A percentile compares a stretch with the other conserved stretches of the same genome.
phyloP scores from a whole-genome alignment of 2,888 invertebrate species.

The Eremobia ochroleuca region DNA sequence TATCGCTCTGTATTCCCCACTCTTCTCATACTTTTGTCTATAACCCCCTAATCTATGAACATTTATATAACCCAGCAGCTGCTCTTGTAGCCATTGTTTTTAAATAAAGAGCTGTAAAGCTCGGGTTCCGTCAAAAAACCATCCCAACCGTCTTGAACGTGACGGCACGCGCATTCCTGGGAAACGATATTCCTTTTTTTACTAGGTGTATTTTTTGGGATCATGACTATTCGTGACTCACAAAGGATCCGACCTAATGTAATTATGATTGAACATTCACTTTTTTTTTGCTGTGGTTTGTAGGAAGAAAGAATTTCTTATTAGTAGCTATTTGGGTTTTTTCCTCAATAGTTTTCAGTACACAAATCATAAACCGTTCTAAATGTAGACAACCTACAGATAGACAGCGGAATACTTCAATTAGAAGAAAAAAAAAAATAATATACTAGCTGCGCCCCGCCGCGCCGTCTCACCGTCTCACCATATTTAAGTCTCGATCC shows the following conservation, averaged over 20 bases:
- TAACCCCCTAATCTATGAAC: constrained; percentile 2
- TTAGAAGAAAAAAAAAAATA: background rate
- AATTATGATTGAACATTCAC: constrained; percentile 79
- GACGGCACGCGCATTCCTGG: constrained; percentile 84
- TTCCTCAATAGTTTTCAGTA: background rate
- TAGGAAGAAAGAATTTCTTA: constrained; percentile 22
- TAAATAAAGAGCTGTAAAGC: constrained; percentile 54
- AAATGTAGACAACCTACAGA: too few species aligned
- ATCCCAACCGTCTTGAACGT: constrained; percentile 72
- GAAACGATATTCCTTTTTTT: constrained; percentile 67
- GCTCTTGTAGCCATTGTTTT: constrained; percentile 59
- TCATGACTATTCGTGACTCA: constrained; percentile 83
- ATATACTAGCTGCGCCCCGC: background rate
- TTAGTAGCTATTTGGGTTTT: background rate
- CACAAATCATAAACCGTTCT: background rate
- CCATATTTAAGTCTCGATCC: background rate
- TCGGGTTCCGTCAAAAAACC: constrained; percentile 62
- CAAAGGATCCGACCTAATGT: constrained; percentile 82
- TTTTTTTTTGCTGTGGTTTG: constrained; percentile 54
- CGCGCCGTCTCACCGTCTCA: too few species aligned
- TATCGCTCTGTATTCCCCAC: background rate
- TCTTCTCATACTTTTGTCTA: constrained; percentile 4
- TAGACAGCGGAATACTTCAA: background rate
- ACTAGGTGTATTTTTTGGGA: constrained; percentile 47
- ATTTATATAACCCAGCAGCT: constrained; percentile 48